These are phyloP conservation scores for Philopotamus ludificatus DNA, from an alignment of 1,140 invertebrate genomes.

Conservation along the genomic window DNA sequence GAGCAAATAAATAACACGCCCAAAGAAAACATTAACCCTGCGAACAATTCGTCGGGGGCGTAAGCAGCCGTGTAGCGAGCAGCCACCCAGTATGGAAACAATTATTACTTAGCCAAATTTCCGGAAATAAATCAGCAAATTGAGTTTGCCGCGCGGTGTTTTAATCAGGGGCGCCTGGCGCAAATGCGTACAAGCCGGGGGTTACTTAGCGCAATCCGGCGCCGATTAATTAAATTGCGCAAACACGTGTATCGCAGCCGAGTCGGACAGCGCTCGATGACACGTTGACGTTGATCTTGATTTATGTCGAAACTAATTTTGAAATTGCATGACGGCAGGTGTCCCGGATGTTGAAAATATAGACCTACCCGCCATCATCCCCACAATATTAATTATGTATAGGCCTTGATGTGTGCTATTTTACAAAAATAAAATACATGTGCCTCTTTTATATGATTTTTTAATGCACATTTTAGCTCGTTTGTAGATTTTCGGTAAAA, in stretches of 20 bases:
- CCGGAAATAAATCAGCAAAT: conserved; percentile 38
- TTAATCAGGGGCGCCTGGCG: conserved; percentile 25
- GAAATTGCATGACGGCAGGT: no score
- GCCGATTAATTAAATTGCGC: conserved; percentile 18
- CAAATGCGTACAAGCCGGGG: no score
- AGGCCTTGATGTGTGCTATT: no score
- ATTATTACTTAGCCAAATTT: conserved; percentile 29
- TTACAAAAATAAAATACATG: no score
- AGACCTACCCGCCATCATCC: no score
- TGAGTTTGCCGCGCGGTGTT: conserved; percentile 26
- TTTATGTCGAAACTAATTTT: no score
- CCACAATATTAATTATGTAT: no score
- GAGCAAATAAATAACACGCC: conserved; percentile 33
- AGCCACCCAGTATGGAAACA: conserved; percentile 17
- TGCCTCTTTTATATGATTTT: no score
- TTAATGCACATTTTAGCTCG: no score
- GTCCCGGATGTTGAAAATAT: no score
- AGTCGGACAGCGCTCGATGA: background rate
- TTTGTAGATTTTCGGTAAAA: no score
- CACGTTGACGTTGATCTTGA: no score
- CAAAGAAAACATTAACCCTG: conserved; percentile 26
- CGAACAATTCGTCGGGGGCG: background rate
- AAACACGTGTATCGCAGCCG: background rate
- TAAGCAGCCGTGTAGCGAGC: conserved; percentile 29
- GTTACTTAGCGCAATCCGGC: conserved; percentile 14